Percentiles rank a stretch among this genome's conserved stretches.
These are phyloP conservation scores for Cordilura impudica DNA, from an alignment of 2,888 invertebrate genomes.

Conservation along the genomic window DNA sequence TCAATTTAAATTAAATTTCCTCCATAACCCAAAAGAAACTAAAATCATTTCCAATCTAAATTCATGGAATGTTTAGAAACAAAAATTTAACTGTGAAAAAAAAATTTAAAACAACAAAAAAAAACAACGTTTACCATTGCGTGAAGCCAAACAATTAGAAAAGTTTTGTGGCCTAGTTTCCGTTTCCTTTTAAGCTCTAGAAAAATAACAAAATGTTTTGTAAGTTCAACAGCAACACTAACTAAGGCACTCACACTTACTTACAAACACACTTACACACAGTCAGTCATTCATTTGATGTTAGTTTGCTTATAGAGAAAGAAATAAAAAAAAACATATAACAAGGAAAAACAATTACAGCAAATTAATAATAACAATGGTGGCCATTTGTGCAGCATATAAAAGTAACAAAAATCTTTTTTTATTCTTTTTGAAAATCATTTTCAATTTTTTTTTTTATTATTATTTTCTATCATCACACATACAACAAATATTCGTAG, in stretches of 20 bases:
- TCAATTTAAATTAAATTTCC: no score
- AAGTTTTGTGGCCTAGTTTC: conserved; percentile 70
- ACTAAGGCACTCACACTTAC: neutral
- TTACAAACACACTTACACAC: conserved; percentile 5
- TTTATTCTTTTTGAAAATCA: conserved; percentile 44
- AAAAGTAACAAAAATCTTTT: conserved; percentile 36
- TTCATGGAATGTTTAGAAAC: conserved; percentile 32
- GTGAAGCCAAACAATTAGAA: conserved; percentile 72
- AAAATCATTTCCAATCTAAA: conserved; percentile 4
- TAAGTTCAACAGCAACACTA: conserved; percentile 1
- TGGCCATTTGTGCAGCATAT: conserved; percentile 59
- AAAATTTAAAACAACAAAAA: conserved; percentile 52
- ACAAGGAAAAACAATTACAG: conserved; percentile 67
- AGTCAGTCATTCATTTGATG: conserved; percentile 26
- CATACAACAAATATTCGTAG: conserved; percentile 31
- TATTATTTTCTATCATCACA: conserved; percentile 5
- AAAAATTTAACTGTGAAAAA: conserved; percentile 9
- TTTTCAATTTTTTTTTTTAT: conserved; percentile 14
- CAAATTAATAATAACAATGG: conserved; percentile 69
- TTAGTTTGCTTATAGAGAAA: conserved; percentile 28
- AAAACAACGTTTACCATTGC: conserved; percentile 57
- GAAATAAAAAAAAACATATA: conserved; percentile 36
- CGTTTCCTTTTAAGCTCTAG: conserved; percentile 60
- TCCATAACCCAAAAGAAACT: neutral
- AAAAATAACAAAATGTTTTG: conserved; percentile 41